These are phyloP conservation scores for Ernsta delagoae DNA, from an alignment of 2,888 invertebrate species.

Conservation along the genomic window DNA sequence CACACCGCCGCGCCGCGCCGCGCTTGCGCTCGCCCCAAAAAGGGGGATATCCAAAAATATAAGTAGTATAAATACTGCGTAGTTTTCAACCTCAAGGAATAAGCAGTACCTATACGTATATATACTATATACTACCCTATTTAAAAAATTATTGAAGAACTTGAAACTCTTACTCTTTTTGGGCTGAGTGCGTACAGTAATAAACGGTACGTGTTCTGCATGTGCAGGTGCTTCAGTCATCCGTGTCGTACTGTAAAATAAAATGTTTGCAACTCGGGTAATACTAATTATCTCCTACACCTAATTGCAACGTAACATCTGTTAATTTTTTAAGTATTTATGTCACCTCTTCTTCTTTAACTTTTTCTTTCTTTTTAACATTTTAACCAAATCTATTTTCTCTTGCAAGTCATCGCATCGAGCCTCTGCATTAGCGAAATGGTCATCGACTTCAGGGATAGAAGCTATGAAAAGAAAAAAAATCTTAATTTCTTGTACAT, in stretches of 20 bases:
- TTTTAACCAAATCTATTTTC: slow-evolving; percentile 72
- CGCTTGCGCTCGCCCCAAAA: too few species aligned
- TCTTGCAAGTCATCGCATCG: slow-evolving; percentile 72
- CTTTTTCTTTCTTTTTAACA: slow-evolving; percentile 69
- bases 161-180: slow-evolving; percentile 67
- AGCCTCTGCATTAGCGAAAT: slow-evolving; percentile 69
- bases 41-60: too few species aligned
- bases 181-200: slow-evolving; percentile 68
- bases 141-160: not conserved
- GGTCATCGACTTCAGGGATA: slow-evolving; percentile 50
- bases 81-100: too few species aligned
- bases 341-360: slow-evolving; percentile 72
- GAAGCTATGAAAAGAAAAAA: too few species aligned
- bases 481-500: too few species aligned
- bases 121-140: not conserved
- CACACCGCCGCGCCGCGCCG: too few species aligned
- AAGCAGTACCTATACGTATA: too few species aligned
- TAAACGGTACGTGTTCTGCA: slow-evolving; percentile 57
- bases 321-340: not conserved
- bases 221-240: too few species aligned
- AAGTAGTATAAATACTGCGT: too few species aligned
- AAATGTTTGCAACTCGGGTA: not conserved
- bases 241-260: slow-evolving; percentile 65
- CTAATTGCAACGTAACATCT: too few species aligned
- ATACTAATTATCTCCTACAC: too few species aligned